These are phyloP conservation scores for Cylindroiulus punctatus DNA, from an alignment of 2,888 invertebrate genomes.

Conservation along the genomic window DNA sequence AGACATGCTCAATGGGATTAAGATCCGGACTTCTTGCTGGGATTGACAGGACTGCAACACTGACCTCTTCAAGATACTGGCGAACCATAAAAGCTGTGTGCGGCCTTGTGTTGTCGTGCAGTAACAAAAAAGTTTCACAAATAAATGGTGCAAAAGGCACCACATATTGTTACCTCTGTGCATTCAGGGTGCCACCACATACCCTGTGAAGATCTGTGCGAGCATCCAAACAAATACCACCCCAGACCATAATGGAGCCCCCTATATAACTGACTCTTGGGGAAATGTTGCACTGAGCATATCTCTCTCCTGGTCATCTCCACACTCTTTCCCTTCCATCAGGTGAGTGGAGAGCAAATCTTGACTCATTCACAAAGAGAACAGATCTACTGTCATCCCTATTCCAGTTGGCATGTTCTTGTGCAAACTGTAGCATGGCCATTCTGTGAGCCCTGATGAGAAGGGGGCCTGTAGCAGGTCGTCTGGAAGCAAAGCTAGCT, in stretches of 20 bases:
- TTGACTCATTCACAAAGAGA: background rate
- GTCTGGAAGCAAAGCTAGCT: background rate
- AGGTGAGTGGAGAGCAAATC: background rate
- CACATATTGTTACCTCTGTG: background rate
- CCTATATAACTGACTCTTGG: background rate
- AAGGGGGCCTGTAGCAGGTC: slow-evolving; percentile 19
- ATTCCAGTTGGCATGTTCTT: background rate
- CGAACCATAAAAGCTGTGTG: background rate
- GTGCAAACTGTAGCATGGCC: background rate
- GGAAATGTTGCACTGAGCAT: background rate
- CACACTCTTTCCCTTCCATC: background rate
- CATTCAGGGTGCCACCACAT: slow-evolving; percentile 19
- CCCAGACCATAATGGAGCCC: slow-evolving; percentile 37
- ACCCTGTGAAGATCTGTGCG: background rate
- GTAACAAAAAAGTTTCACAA: background rate
- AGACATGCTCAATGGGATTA: slow-evolving; percentile 45
- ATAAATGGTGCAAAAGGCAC: no score
- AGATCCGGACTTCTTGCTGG: slow-evolving; percentile 45
- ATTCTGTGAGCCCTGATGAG: slow-evolving; percentile 3
- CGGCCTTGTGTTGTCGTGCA: slow-evolving; percentile 1
- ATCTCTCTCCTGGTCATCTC: background rate
- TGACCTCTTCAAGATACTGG: background rate
- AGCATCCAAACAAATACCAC: background rate
- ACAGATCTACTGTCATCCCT: background rate
- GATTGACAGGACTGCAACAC: slow-evolving; percentile 43